Evolutionary conservation across 2,113 vertebrate species (phyloP).

Genomic region (Nanorana parkeri): DNA sequence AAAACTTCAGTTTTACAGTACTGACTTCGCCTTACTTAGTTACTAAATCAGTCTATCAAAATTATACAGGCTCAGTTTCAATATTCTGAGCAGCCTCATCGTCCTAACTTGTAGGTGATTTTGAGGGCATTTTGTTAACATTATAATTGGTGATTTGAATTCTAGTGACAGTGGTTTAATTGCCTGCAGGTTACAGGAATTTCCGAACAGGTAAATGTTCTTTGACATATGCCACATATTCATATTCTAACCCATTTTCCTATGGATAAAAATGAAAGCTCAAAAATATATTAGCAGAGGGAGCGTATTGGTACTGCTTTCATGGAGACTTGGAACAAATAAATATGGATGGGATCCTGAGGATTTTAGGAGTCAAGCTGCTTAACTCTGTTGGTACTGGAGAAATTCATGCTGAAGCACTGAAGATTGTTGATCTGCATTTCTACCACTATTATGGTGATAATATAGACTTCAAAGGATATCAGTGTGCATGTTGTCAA

Average conservation of each 20-base stretch:
- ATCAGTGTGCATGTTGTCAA: too few species aligned
- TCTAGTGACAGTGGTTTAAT: conserved; percentile 75
- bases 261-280: conserved; percentile 75
- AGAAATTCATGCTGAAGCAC: background rate
- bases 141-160: conserved; percentile 79
- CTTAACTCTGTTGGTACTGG: background rate
- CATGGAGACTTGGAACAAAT: conserved; percentile 74
- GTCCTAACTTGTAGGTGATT: conserved; percentile 76
- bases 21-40: conserved; percentile 68
- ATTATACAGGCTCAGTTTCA: conserved; percentile 73
- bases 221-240: conserved; percentile 82
- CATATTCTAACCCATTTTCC: conserved; percentile 70
- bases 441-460: too few species aligned
- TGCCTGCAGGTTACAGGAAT: conserved; percentile 78
- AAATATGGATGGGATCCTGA: conserved; percentile 53
- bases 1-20: conserved; percentile 73
- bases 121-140: conserved; percentile 82
- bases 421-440: too few species aligned
- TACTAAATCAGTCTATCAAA: conserved; percentile 80
- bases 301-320: conserved; percentile 76
- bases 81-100: conserved; percentile 75
- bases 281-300: conserved; percentile 70
- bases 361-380: background rate
- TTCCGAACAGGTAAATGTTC: conserved; percentile 77
- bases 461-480: too few species aligned